phyloP scores from a whole-genome alignment of 2,888 invertebrate genomes.

The Pristionchus exspectatus region DNA sequence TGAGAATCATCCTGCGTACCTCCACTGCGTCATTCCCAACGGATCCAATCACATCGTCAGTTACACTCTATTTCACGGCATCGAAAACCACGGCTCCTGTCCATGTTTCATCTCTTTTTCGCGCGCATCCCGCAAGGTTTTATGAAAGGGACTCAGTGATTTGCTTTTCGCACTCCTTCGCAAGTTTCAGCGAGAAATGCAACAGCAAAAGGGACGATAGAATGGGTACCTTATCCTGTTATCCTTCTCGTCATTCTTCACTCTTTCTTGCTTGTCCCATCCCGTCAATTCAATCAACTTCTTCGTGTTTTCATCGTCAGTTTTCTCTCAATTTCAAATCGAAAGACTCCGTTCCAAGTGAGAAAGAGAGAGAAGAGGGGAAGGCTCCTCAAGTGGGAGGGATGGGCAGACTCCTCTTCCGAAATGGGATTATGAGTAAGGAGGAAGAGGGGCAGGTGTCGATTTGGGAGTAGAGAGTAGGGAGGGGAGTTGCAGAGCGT shows the following conservation, averaged over 20 bases:
- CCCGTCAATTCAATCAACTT: slow-evolving; percentile 20
- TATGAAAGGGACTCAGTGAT: background rate
- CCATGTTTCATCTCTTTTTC: background rate
- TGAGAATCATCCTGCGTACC: slow-evolving; percentile 75
- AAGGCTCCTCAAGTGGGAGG: slow-evolving; percentile 23
- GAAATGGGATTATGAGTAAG: slow-evolving; percentile 28
- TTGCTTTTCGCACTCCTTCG: background rate
- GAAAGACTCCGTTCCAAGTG: background rate
- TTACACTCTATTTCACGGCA: background rate
- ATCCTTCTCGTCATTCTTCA: background rate
- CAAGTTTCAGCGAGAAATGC: too few relatives aligned
- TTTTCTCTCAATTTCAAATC: slow-evolving; percentile 35
- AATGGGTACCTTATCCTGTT: background rate
- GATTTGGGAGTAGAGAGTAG: background rate
- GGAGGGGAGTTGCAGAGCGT: background rate
- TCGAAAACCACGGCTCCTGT: background rate
- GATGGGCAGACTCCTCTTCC: background rate
- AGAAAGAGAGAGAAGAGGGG: slow-evolving; percentile 15
- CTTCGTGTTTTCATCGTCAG: slow-evolving; percentile 20
- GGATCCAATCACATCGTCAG: slow-evolving; percentile 61
- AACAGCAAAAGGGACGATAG: too few relatives aligned
- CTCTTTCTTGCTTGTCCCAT: background rate
- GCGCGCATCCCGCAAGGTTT: background rate
- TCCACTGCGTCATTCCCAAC: slow-evolving; percentile 74
- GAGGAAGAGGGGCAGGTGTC: slow-evolving; percentile 9